Percentiles rank a stretch among this genome's conserved stretches.
Conservation (phyloP, 2,113 vertebrate genomes). For the Penelope pileata region DNA sequence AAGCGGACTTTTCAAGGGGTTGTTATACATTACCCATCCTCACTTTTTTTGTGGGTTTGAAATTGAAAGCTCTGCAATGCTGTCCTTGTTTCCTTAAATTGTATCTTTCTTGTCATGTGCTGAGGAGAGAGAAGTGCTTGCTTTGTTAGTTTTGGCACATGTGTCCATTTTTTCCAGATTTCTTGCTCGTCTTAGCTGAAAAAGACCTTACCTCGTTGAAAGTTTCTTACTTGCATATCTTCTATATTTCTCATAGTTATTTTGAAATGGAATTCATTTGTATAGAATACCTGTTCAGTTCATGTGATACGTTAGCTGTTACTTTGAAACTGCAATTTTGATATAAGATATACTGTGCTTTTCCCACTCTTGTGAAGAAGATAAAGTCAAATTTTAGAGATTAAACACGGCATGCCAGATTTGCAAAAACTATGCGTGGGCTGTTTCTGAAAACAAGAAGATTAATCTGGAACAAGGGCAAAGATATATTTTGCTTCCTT, state of each 20-base stretch:
- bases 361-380: neutral
- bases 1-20: neutral
- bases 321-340: neutral
- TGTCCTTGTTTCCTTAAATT: neutral
- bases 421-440: neutral
- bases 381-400: neutral
- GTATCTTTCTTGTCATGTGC: neutral
- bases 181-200: neutral
- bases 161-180: neutral
- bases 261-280: neutral
- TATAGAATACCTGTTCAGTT: neutral
- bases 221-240: neutral
- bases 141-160: neutral
- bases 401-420: neutral
- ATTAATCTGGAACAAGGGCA: neutral
- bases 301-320: neutral
- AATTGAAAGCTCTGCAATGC: neutral
- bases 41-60: neutral
- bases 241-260: neutral
- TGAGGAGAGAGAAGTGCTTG: rapidly evolving
- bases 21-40: neutral
- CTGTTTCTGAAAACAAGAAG: neutral
- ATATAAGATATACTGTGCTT: neutral
- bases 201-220: neutral
- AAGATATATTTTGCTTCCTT: neutral